Evolutionary conservation across 2,888 invertebrate genomes (phyloP).

Genomic region (Baronia brevicornis): DNA sequence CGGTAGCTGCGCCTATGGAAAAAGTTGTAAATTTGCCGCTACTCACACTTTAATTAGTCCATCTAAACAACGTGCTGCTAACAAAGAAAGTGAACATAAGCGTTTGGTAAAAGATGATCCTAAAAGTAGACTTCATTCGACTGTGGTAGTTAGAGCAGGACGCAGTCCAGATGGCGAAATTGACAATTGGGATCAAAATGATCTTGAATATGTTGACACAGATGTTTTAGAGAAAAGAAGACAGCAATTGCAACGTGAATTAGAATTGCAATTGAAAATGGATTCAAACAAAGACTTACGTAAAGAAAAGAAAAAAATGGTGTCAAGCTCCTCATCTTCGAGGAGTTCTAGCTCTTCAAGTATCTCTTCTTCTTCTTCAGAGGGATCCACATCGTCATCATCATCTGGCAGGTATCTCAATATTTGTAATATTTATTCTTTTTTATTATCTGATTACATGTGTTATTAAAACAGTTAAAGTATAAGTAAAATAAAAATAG

Average conservation of each 20-base stretch:
- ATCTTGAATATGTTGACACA: constrained; percentile 87
- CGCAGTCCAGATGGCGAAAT: constrained; percentile 80
- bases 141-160: constrained; percentile 75
- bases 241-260: constrained; percentile 83
- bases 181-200: constrained; percentile 86
- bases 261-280: constrained; percentile 86
- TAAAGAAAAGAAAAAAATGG: constrained; percentile 81
- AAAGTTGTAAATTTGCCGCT: constrained; percentile 84
- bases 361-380: constrained; percentile 79
- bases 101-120: constrained; percentile 75
- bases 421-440: constrained; percentile 2
- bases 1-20: constrained; percentile 86
- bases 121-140: constrained; percentile 79
- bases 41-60: constrained; percentile 85
- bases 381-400: constrained; percentile 79
- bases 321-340: constrained; percentile 81
- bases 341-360: constrained; percentile 79
- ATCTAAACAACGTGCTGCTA: constrained; percentile 81
- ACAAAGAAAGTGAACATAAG: constrained; percentile 77
- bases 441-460: constrained; percentile 18
- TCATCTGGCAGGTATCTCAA: constrained; percentile 66
- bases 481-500: too few species aligned
- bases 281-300: constrained; percentile 80
- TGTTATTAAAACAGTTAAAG: background rate
- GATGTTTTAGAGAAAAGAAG: constrained; percentile 85